Conservation (phyloP, 2,797 vertebrate species). For the Liasis olivaceus region DNA sequence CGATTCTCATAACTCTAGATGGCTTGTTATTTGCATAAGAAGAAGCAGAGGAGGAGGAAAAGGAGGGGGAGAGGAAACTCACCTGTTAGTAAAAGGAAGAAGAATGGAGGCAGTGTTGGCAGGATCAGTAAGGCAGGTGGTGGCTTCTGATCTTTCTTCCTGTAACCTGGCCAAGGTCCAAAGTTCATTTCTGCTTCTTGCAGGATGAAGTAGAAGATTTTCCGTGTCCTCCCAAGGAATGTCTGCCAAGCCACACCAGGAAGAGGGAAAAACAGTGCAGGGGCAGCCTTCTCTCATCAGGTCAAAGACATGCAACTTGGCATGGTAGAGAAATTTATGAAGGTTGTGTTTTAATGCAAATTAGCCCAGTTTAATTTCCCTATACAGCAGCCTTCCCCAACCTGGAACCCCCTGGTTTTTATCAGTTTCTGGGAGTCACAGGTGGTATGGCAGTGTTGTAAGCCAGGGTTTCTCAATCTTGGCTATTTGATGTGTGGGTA, state of each 20-base stretch:
- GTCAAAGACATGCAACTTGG: not conserved
- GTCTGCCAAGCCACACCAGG: conserved; percentile 50
- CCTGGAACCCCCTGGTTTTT: not conserved
- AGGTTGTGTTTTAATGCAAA: not conserved
- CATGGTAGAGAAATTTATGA: not conserved
- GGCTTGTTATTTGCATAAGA: not conserved
- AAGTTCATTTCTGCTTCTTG: conserved; percentile 60
- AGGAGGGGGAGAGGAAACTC: conserved; percentile 46
- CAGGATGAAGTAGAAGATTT: not conserved
- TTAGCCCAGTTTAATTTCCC: not conserved
- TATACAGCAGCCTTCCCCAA: not conserved
- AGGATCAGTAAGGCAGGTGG: conserved; percentile 69
- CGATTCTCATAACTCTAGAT: not conserved
- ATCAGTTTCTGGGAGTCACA: not conserved
- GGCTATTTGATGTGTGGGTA: too few species aligned
- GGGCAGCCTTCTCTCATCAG: not conserved
- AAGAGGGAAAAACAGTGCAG: conserved; percentile 18
- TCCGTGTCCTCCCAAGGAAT: conserved; percentile 34
- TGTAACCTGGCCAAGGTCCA: not conserved
- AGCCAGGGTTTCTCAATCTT: too few species aligned
- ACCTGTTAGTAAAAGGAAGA: conserved; percentile 73
- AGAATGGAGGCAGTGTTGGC: conserved; percentile 74
- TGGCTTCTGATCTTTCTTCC: conserved; percentile 68
- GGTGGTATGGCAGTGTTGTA: not conserved
- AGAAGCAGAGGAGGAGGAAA: not conserved